Percentiles rank a stretch among this genome's conserved stretches.
phyloP scores from a whole-genome alignment of 2,888 invertebrate species.

The Nemotelus pantherinus region DNA sequence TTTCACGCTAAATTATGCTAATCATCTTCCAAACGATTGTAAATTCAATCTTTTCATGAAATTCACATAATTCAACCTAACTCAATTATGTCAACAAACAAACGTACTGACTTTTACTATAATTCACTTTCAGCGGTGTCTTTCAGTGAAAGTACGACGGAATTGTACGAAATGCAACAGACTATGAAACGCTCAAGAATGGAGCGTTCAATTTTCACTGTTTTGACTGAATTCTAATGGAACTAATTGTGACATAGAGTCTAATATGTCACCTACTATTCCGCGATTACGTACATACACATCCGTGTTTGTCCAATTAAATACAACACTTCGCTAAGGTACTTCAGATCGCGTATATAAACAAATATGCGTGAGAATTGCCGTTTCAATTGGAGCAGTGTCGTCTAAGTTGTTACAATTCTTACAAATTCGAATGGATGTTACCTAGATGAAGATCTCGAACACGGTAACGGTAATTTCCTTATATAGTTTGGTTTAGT shows the following conservation, averaged over 20 bases:
- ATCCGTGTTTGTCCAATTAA: not conserved
- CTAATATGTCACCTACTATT: no score
- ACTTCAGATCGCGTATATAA: not conserved
- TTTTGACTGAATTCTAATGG: slow-evolving; percentile 9
- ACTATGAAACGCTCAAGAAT: not conserved
- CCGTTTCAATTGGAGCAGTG: not conserved
- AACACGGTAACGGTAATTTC: not conserved
- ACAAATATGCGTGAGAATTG: not conserved
- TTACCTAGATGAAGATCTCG: not conserved
- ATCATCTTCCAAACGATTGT: no score
- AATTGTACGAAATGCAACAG: not conserved
- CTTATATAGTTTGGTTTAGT: not conserved
- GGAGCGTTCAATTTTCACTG: not conserved
- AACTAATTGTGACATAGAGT: slow-evolving; percentile 3
- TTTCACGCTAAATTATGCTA: no score
- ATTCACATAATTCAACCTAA: no score
- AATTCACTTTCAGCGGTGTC: no score
- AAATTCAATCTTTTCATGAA: no score
- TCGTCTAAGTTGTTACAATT: not conserved
- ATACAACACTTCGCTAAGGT: not conserved
- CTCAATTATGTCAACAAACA: no score
- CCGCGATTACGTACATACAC: no score
- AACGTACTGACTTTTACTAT: no score
- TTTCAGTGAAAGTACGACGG: not conserved
- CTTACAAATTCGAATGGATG: not conserved